Evolutionary conservation across 2,113 vertebrate genomes (phyloP), one percentile per base, ranked within the genome.

Genomic region (Boulengeromyrus knoepffleri): DNA sequence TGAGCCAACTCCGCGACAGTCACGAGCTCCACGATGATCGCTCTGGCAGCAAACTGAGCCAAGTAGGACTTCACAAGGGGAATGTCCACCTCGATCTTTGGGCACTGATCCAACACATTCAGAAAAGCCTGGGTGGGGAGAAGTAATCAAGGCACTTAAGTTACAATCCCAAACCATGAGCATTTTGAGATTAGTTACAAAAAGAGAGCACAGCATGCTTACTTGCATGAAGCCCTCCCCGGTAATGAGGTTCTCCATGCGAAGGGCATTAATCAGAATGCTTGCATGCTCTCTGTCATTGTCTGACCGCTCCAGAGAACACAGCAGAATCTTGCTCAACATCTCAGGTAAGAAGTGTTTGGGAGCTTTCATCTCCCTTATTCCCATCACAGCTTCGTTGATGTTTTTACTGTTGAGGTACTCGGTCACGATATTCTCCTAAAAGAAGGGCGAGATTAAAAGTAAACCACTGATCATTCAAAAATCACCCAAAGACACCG

Each of bases 141-240:
- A 27, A 2, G 98, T 10, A 46, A 85, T 47, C 96, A 93, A 99
- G 96, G 88, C 97, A 97, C 93, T 99, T 97, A 27, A 85, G 45
- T 46, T 47, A 85, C 39, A 85, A 96, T 96, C 88, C 36, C 97
- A 97, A 2, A 21, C 24, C 83, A n/a, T 39, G 21, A 24, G 83
- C 19, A 24, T n/a, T 46, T 85, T 47, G 36, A n/a, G 39, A 47
- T 85, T 42, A 42, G 19, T 46, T 10, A 10, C 21, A 46, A 47
- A n/a, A 36, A 50, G 0, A 70, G 31, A 13, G 36, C 0, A 19
- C 31, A 99, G 97, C 46, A 96, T 95, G 1, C 50, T 17, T 94
- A 99, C 99, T 97, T 98, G 98, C 98, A 99, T 99, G 93, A 99
- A 99, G 96, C 97, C 98, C 95, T 99, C 98, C 90, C 97, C 98